Base-by-base conservation (phyloP, 1,140 invertebrate species). In the Lasaia peninsularis region DNA sequence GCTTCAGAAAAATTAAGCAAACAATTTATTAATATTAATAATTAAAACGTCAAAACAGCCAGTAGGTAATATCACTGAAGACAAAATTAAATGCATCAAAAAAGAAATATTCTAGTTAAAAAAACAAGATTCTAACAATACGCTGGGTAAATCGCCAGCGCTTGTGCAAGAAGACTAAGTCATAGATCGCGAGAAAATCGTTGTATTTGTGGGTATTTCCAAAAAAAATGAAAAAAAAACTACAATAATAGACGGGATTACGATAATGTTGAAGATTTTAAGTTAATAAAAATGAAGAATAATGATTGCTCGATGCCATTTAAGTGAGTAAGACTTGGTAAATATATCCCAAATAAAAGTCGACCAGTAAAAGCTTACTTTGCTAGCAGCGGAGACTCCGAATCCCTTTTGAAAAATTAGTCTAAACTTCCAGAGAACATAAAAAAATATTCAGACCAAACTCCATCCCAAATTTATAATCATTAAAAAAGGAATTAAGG, bases 381-480 rank as follows among this genome's bases (percentile, higher is more conserved):
- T 37, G 5, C 21, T 24, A 24, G 5, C 5, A 24, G 21, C 21
- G 21, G 5, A 5, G 21, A 24, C 21, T 24, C 5, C 2, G 5
- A 24, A 24, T 24, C 21, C 5, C 21, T 2, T 24, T 24, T 24
- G 5, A 24, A 24, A 24, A 68, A 65, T 35, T 67, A 63, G 52
- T 7, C 35, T 0, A 72, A 67, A 53, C 8, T 67, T 10, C 24
- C 60, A 2, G 44, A 63, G 2, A 59, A 60, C 16, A 58, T 67
- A 34, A 55, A 58, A 49, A 51, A 69, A 24, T 67, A 61, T 40
- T 56, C 54, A 1, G 64, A 72, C 28, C 64, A 72, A 61, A 72
- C 67, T 4, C 58, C 60, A 31, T 24, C 33, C 7, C 63, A 63
- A 63, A 58, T 48, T 37, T 14, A 33, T 11, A 63, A 52, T 35